phyloP scores from a whole-genome alignment of 2,888 invertebrate species.

The Dorcus parallelipipedus region DNA sequence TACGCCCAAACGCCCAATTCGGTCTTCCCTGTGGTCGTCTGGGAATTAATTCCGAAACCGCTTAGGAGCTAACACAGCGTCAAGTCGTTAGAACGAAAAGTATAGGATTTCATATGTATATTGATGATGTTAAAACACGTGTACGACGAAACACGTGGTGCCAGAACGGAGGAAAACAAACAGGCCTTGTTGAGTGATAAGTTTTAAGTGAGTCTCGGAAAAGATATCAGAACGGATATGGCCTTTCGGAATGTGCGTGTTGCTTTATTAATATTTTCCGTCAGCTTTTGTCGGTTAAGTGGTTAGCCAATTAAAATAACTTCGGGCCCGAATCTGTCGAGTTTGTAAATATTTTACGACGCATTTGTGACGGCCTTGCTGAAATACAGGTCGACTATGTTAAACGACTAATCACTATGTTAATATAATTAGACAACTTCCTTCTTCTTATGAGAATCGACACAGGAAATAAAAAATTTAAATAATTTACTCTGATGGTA shows the following conservation, averaged over 20 bases:
- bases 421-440: too few relatives aligned
- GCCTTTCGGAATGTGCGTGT: background rate
- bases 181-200: constrained; percentile 11
- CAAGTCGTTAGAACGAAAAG: constrained; percentile 16
- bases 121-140: constrained; percentile 32
- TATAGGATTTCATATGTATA: constrained; percentile 30
- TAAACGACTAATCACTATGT: too few relatives aligned
- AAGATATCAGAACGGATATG: background rate
- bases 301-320: constrained; percentile 28
- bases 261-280: constrained; percentile 14
- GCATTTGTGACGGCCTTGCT: constrained; percentile 9
- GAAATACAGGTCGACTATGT: constrained; percentile 6
- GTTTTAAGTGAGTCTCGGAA: constrained; percentile 1
- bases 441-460: too few relatives aligned
- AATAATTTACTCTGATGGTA: too few relatives aligned
- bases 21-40: constrained; percentile 11
- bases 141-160: constrained; percentile 25
- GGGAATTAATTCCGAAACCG: constrained; percentile 11
- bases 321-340: constrained; percentile 6
- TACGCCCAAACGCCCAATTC: constrained; percentile 8
- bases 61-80: constrained; percentile 1
- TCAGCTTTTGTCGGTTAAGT: constrained; percentile 13
- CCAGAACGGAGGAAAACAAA: constrained; percentile 11
- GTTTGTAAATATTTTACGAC: constrained; percentile 7
- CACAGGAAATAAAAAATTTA: too few relatives aligned